Evolutionary conservation across 1,140 invertebrate species (phyloP), one percentile per base, ranked within the genome.

Genomic region (Lepidurus packardi): DNA sequence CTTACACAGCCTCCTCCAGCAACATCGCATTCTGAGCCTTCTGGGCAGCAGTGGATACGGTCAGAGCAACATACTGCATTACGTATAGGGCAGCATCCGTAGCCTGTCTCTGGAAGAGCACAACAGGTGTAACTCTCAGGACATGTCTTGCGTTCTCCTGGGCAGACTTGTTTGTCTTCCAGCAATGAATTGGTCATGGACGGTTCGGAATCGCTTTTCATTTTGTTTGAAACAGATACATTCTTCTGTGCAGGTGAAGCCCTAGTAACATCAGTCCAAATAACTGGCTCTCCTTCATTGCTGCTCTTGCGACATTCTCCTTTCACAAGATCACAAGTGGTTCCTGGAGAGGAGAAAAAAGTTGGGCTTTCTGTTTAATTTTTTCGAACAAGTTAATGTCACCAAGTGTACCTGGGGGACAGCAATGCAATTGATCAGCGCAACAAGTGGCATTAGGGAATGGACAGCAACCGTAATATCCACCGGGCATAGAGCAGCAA

Each of bases 41-140:
- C n/a, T 16, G 82, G 82, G 44, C 82, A 83, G 65, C 82, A 83
- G 79, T 83, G 82, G 43, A 81, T 81, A 16, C 81, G 80, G 73
- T 83, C 82, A 1, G 9, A 24, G 43, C 82, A 83, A 73, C 82
- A 83, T 10, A 80, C 79, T 16, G 81, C 82, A 74, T 81, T 79
- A 13, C 16, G 16, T 24, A 80, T 78, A n/a, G 81, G 81, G 74
- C 82, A 83, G 65, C 81, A 83, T 13, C 78, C 81, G 74, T 82
- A 82, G 45, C 65, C 25, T 41, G 81, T 81, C 25, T 42, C 43
- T 11, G 78, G 78, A 34, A 81, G 78, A 74, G 76, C 47, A 73
- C 82, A 82, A 76, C 82, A 83, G 21, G 82, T 83, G 43, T 74
- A 80, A 24, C 73, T 47, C 25, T 78, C 77, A 16, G 81, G 79